A percentile compares a stretch with the other conserved stretches of the same genome.
Evolutionary conservation across 2,888 invertebrate species (phyloP).

Genomic region (Aromia moschata): DNA sequence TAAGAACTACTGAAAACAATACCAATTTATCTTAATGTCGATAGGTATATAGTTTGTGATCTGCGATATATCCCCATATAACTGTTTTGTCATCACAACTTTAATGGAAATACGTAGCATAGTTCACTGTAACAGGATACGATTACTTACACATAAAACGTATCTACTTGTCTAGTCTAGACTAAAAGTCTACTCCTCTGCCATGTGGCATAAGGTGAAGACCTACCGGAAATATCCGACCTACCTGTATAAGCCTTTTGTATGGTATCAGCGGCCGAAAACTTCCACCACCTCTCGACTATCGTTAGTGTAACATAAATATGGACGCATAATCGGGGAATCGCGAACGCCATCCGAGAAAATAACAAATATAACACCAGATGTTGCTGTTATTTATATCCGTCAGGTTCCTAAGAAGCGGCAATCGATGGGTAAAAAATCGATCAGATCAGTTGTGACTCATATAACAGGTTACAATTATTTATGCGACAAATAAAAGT

Average conservation of each 20-base stretch:
- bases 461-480: slow-evolving; percentile 62
- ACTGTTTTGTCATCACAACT: too few species aligned
- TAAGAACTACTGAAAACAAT: too few species aligned
- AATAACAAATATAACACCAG: slow-evolving; percentile 50
- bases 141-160: too few species aligned
- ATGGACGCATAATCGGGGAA: slow-evolving; percentile 1
- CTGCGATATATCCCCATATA: too few species aligned
- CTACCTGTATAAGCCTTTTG: background rate
- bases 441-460: slow-evolving; percentile 59
- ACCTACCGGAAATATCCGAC: slow-evolving; percentile 1
- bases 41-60: too few species aligned
- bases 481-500: slow-evolving; percentile 63
- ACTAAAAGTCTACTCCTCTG: slow-evolving; percentile 15
- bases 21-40: too few species aligned
- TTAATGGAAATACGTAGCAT: too few species aligned
- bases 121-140: too few species aligned
- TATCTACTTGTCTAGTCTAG: too few species aligned
- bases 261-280: background rate
- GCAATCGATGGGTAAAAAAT: slow-evolving; percentile 49
- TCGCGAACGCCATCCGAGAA: slow-evolving; percentile 27
- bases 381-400: slow-evolving; percentile 58
- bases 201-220: background rate
- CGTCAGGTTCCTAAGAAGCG: slow-evolving; percentile 53
- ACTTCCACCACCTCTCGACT: background rate
- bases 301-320: background rate